phyloP scores from a whole-genome alignment of 2,888 invertebrate genomes.

The Phyllotreta striolata region DNA sequence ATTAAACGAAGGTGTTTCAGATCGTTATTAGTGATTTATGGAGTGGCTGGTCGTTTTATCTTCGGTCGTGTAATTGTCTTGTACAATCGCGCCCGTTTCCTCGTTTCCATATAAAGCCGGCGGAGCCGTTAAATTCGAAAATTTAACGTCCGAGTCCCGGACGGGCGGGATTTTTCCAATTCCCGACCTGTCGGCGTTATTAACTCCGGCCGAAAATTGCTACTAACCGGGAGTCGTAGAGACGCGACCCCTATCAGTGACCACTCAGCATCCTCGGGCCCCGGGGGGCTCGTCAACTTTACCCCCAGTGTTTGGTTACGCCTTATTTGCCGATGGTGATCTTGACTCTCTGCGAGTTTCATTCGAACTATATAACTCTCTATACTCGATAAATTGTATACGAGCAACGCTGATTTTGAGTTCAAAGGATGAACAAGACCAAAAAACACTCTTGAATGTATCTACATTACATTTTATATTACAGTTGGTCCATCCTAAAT shows the following conservation, averaged over 20 bases:
- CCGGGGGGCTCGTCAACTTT: constrained; percentile 56
- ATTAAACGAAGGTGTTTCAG: constrained; percentile 11
- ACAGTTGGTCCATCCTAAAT: no score
- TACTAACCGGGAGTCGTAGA: constrained; percentile 43
- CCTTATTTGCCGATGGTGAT: constrained; percentile 57
- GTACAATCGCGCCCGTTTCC: constrained; percentile 1
- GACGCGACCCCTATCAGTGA: constrained; percentile 53
- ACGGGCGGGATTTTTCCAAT: constrained; percentile 4
- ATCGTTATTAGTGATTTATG: constrained; percentile 11
- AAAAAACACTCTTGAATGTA: no score
- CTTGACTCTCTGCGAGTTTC: constrained; percentile 42
- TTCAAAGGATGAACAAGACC: no score
- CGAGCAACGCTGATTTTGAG: no score
- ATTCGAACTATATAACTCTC: constrained; percentile 25
- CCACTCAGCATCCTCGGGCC: constrained; percentile 58
- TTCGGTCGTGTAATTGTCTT: constrained; percentile 4
- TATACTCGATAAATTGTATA: constrained; percentile 39
- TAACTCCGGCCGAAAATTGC: constrained; percentile 26
- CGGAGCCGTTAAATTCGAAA: not conserved
- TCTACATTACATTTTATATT: no score
- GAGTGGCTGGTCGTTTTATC: constrained; percentile 2
- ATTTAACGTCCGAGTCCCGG: not conserved
- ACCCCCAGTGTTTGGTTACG: constrained; percentile 60
- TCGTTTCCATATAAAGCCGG: constrained; percentile 2
- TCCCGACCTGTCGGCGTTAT: constrained; percentile 22